Evolutionary conservation across 2,888 invertebrate species (phyloP), one percentile per base, ranked within the genome.

Genomic region (Aelia acuminata): DNA sequence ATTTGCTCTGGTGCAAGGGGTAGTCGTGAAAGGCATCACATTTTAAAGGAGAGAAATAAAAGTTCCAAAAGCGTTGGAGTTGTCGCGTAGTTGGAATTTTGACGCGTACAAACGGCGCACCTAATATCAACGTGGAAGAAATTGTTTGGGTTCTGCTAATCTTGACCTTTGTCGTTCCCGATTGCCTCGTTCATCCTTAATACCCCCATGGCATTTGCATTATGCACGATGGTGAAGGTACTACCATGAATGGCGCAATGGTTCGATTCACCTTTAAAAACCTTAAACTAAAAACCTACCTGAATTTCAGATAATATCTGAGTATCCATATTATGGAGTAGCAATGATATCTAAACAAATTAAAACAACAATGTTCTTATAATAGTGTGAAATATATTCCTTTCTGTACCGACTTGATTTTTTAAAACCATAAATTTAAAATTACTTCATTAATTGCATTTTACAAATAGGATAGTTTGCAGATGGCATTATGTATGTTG

Each of bases 61-160:
- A 13, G 43, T 80, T 39, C n/a, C 63, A 70, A 70, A 35, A 35
- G 35, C 18, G 57, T 57, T 0, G 26, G n/a, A 57, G 13, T 57
- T 57, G 57, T 11, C 57, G 57, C 57, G 26, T 75, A 39, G 35
- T 39, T 39, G 75, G 35, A 75, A 43, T 80, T 35, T 31, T n/a
- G n/a, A 22, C n/a, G 43, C 8, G 13, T 22, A 5, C 11, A n/a
- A 43, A 80, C 80, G n/a, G 43, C 5, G 3, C 13, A 47, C 15
- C 43, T 80, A 0, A n/a, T 43, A 43, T 31, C 80, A 18, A 26
- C 75, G 18, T 53, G 53, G 20, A 39, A 39, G 20, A 80, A 43
- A 80, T 80, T 80, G 80, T 39, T 47, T 80, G 80, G 39, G 13
- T 80, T 80, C 43, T 80, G 80, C 80, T 80, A 39, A 80, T 80